A percentile compares a stretch with the other conserved stretches of the same genome.
Evolutionary conservation across 2,888 invertebrate species (phyloP).

Genomic region (Ecliptopera silaceata): DNA sequence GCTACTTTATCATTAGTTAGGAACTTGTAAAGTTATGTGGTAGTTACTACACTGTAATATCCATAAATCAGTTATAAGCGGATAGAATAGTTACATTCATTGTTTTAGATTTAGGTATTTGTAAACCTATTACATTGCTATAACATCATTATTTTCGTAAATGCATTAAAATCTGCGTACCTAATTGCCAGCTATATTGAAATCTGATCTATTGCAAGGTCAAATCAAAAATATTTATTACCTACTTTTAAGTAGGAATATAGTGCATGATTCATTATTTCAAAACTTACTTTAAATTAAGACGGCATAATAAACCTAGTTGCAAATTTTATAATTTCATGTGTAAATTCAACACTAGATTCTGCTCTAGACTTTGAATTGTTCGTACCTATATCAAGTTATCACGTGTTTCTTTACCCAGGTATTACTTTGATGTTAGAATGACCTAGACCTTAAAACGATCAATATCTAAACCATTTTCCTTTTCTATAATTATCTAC

Average conservation of each 20-base stretch:
- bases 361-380: too few species aligned
- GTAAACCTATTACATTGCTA: background rate
- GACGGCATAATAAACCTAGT: too few species aligned
- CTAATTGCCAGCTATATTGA: background rate
- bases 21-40: background rate
- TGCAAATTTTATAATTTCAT: too few species aligned
- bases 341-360: too few species aligned
- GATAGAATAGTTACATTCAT: background rate
- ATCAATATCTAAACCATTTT: background rate
- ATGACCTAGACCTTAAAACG: background rate
- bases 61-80: too few species aligned
- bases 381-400: too few species aligned
- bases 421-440: background rate
- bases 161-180: background rate
- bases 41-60: too few species aligned
- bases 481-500: background rate
- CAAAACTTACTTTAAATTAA: too few species aligned
- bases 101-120: background rate
- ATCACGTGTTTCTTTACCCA: background rate
- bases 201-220: constrained; percentile 25
- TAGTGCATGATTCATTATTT: constrained; percentile 21
- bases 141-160: background rate
- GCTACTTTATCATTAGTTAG: background rate
- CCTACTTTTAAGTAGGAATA: constrained; percentile 21
- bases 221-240: constrained; percentile 25